phyloP scores from a whole-genome alignment of 2,113 vertebrate genomes.

The Mesocricetus auratus region DNA sequence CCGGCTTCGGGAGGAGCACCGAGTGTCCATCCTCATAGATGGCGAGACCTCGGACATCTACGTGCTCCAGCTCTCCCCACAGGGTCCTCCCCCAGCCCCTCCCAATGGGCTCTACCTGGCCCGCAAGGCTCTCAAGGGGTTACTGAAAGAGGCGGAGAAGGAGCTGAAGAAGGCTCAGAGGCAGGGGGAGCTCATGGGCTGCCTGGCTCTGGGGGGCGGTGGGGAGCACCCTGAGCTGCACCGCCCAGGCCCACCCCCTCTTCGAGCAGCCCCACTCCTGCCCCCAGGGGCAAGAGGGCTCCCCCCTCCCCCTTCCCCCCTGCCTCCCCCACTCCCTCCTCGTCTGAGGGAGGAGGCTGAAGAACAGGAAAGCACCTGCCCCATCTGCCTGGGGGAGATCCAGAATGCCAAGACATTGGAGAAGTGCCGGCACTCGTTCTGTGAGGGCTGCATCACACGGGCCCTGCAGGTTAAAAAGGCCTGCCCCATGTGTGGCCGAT shows the following conservation, averaged over 20 bases:
- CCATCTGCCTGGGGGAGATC: constrained; percentile 97
- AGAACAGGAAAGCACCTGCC: constrained; percentile 92
- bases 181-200: constrained; percentile 91
- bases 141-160: constrained; percentile 87
- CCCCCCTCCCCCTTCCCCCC: constrained; percentile 84
- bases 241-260: constrained; percentile 84
- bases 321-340: constrained; percentile 83
- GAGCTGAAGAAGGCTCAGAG: constrained; percentile 90
- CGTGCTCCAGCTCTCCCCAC: constrained; percentile 92
- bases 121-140: constrained; percentile 87
- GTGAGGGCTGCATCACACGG: constrained; percentile 93
- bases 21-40: constrained; percentile 93
- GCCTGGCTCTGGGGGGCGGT: constrained; percentile 92
- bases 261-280: constrained; percentile 83
- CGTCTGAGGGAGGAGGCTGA: constrained; percentile 87
- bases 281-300: constrained; percentile 73
- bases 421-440: constrained; percentile 95
- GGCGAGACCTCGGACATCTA: constrained; percentile 97
- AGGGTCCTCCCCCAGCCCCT: constrained; percentile 85
- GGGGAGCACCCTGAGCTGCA: constrained; percentile 90
- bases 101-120: constrained; percentile 86
- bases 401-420: constrained; percentile 94
- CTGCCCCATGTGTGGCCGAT: constrained; percentile 95
- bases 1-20: constrained; percentile 94
- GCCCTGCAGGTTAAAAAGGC: constrained; percentile 96